Percentiles rank a stretch among this genome's conserved stretches.
Evolutionary conservation across 2,888 invertebrate genomes (phyloP).

Genomic region (Cheiracanthium punctorium): DNA sequence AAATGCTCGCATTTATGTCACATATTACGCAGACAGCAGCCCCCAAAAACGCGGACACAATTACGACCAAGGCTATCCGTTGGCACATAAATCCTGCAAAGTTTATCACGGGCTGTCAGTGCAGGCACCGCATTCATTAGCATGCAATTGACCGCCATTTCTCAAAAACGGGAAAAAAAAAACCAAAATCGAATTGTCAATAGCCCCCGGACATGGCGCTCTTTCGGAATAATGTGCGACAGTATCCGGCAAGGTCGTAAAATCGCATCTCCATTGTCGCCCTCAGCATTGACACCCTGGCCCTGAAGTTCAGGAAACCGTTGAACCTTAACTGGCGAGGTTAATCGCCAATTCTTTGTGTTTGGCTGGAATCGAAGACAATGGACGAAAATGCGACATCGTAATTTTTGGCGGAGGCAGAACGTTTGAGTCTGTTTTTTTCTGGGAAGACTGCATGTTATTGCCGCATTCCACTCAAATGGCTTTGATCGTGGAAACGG

Average conservation of each 20-base stretch:
- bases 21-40: not conserved
- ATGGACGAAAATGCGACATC: slow-evolving; percentile 14
- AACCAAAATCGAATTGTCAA: not conserved
- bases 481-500: too few relatives aligned
- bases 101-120: not conserved
- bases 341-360: slow-evolving; percentile 38
- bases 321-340: slow-evolving; percentile 46
- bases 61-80: not conserved
- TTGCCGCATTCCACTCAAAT: not conserved
- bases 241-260: slow-evolving; percentile 34
- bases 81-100: not conserved
- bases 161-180: not conserved
- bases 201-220: not conserved
- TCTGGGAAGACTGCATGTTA: slow-evolving; percentile 29
- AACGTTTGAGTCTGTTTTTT: slow-evolving; percentile 20
- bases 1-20: not conserved
- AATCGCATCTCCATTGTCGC: slow-evolving; percentile 55
- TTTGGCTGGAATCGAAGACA: slow-evolving; percentile 33
- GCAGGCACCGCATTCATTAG: not conserved
- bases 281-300: slow-evolving; percentile 39
- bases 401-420: slow-evolving; percentile 22
- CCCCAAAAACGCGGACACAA: not conserved
- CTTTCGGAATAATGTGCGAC: not conserved
- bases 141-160: slow-evolving; percentile 54
- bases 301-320: slow-evolving; percentile 28